Evolutionary conservation across 2,888 invertebrate species (phyloP).

Genomic region (Drosophila mimica): DNA sequence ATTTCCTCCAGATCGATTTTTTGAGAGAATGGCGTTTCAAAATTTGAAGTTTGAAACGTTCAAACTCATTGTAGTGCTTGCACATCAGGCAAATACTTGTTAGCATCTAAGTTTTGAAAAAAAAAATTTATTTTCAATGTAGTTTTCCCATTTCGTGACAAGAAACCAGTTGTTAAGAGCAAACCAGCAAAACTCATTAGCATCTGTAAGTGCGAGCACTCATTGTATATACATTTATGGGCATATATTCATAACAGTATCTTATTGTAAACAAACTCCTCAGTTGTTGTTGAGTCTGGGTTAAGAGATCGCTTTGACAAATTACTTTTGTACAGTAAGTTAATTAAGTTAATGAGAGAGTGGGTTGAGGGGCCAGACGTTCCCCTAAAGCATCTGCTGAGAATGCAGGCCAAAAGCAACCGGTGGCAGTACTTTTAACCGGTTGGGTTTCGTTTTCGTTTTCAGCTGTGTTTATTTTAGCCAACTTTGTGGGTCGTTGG

Average conservation of each 20-base stretch:
- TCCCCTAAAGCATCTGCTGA: slow-evolving; percentile 27
- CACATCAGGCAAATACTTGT: slow-evolving; percentile 2
- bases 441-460: slow-evolving; percentile 28
- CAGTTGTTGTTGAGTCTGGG: not conserved
- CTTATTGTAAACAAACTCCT: not conserved
- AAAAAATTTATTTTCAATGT: slow-evolving; percentile 20
- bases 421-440: slow-evolving; percentile 21
- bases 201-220: slow-evolving; percentile 13
- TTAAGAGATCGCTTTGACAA: not conserved
- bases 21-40: not conserved
- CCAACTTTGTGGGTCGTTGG: slow-evolving; percentile 34
- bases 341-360: not conserved
- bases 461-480: slow-evolving; percentile 26
- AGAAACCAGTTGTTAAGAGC: slow-evolving; percentile 40
- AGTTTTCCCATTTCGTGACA: slow-evolving; percentile 6
- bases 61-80: not conserved
- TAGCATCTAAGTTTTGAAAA: slow-evolving; percentile 5
- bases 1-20: not conserved
- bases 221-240: not conserved
- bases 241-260: not conserved
- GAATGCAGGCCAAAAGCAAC: slow-evolving; percentile 26
- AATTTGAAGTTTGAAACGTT: not conserved
- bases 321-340: not conserved
- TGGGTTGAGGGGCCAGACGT: not conserved
- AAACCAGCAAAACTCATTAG: slow-evolving; percentile 37